These are phyloP conservation scores for Parambassis ranga DNA, from an alignment of 2,797 vertebrate genomes.

Conservation along the genomic window DNA sequence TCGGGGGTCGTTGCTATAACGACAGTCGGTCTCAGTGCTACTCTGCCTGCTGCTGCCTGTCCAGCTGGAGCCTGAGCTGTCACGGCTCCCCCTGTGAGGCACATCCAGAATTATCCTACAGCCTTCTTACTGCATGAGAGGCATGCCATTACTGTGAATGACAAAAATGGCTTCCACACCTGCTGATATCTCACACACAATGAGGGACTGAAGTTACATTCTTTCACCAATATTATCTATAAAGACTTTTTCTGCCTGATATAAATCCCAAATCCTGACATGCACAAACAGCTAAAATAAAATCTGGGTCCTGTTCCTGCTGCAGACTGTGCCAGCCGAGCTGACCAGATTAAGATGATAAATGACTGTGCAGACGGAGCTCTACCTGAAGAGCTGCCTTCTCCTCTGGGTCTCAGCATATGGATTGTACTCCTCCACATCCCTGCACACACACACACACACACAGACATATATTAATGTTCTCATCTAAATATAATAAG, in stretches of 20 bases:
- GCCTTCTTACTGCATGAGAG: conserved; percentile 11
- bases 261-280: background rate
- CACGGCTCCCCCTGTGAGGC: conserved; percentile 86
- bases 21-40: conserved; percentile 89
- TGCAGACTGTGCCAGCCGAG: conserved; percentile 33
- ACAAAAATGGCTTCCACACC: background rate
- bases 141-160: background rate
- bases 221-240: background rate
- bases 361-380: conserved; percentile 65
- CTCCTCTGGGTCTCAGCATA: conserved; percentile 91
- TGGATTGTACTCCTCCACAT: conserved; percentile 86
- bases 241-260: conserved; percentile 10
- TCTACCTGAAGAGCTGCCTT: conserved; percentile 95
- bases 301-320: conserved; percentile 35
- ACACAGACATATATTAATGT: conserved; percentile 52
- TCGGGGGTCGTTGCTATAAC: conserved; percentile 85
- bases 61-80: conserved; percentile 86
- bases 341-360: conserved; percentile 67
- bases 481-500: conserved; percentile 68
- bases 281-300: background rate
- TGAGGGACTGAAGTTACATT: background rate
- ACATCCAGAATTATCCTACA: conserved; percentile 79
- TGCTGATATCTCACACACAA: background rate
- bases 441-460: conserved; percentile 59
- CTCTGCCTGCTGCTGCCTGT: conserved; percentile 92